A percentile compares a stretch with the other conserved stretches of the same genome.
Evolutionary conservation across 2,888 invertebrate species (phyloP).

Genomic region (Drosophila birchii): DNA sequence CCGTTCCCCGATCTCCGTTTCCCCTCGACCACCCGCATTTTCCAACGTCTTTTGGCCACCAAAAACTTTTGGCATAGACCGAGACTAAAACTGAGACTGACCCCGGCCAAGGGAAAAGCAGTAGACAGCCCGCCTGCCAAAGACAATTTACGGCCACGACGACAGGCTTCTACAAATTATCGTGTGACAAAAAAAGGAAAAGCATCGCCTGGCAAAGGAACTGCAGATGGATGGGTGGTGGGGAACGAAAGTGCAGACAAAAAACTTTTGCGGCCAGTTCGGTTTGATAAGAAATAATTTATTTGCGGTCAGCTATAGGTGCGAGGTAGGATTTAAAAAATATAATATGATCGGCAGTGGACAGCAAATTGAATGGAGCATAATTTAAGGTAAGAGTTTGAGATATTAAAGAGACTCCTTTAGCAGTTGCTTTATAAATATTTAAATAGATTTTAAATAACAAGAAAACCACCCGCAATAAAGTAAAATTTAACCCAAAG

Average conservation of each 20-base stretch:
- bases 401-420: slow-evolving; percentile 17
- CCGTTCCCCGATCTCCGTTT: not conserved
- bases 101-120: slow-evolving; percentile 39
- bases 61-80: slow-evolving; percentile 64
- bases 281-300: slow-evolving; percentile 77
- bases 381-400: slow-evolving; percentile 18
- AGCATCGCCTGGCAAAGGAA: slow-evolving; percentile 32
- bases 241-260: slow-evolving; percentile 32
- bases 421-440: slow-evolving; percentile 18
- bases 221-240: slow-evolving; percentile 59
- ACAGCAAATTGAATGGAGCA: slow-evolving; percentile 41
- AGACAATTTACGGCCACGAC: slow-evolving; percentile 76
- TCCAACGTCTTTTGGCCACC: slow-evolving; percentile 41
- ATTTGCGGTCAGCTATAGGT: slow-evolving; percentile 66
- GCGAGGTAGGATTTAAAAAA: slow-evolving; percentile 29
- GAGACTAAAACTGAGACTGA: slow-evolving; percentile 44
- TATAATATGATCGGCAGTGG: slow-evolving; percentile 29
- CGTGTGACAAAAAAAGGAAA: slow-evolving; percentile 64
- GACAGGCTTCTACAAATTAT: slow-evolving; percentile 74
- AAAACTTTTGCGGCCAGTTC: slow-evolving; percentile 71
- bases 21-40: not conserved
- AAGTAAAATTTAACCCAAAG: not conserved
- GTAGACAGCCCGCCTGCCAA: slow-evolving; percentile 67
- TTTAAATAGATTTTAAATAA: not conserved
- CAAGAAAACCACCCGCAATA: not conserved